These are phyloP conservation scores for Okapia johnstoni DNA, from an alignment of 2,113 vertebrate genomes.

Conservation along the genomic window DNA sequence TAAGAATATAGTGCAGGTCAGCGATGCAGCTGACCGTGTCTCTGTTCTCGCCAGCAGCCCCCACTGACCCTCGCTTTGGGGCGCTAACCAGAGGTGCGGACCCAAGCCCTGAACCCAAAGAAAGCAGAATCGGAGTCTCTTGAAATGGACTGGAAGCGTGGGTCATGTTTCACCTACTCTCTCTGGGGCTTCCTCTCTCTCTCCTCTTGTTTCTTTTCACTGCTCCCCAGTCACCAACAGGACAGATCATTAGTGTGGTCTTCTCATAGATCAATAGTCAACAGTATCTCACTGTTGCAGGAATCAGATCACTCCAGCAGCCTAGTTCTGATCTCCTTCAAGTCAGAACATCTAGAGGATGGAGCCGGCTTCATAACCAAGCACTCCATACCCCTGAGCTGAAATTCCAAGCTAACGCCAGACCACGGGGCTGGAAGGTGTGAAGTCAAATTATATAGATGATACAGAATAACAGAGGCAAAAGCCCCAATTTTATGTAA, in stretches of 20 bases:
- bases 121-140: background rate
- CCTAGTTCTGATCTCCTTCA: slow-evolving; percentile 6
- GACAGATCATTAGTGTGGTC: slow-evolving; percentile 40
- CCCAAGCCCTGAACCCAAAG: background rate
- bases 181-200: background rate
- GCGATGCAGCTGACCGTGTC: fast-evolving
- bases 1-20: background rate
- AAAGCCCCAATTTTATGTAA: no score
- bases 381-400: background rate
- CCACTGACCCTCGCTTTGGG: background rate
- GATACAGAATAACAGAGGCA: background rate
- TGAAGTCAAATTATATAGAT: background rate
- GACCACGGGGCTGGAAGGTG: background rate
- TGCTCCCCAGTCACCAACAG: background rate
- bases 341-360: background rate
- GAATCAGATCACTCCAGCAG: background rate
- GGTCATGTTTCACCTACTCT: background rate
- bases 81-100: background rate
- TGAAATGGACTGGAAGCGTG: background rate
- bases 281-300: slow-evolving; percentile 32
- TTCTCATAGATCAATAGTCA: slow-evolving; percentile 43
- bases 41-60: background rate
- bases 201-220: background rate
- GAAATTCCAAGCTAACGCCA: background rate
- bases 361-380: background rate